Conservation (phyloP, 2,797 vertebrate species). For the Alca torda region DNA sequence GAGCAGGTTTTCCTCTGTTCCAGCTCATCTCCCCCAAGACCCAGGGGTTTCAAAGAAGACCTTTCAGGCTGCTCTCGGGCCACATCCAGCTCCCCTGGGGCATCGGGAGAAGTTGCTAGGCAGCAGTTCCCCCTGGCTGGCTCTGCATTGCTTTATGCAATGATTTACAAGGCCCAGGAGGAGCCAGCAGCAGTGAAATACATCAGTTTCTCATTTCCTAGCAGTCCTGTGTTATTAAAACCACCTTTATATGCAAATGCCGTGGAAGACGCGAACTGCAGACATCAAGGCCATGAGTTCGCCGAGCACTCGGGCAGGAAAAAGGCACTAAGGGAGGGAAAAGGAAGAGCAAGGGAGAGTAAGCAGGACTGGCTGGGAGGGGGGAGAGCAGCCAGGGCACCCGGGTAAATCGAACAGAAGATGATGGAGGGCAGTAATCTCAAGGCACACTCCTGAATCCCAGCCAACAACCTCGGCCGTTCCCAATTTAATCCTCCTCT, state of each 20-base stretch:
- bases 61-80: background rate
- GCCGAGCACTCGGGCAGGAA: fast-evolving
- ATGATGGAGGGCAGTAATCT: background rate
- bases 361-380: background rate
- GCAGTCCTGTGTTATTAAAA: background rate
- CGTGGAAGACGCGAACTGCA: fast-evolving
- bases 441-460: background rate
- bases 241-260: slow-evolving; percentile 22
- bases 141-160: slow-evolving; percentile 24
- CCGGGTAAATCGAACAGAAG: background rate
- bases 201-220: slow-evolving; percentile 55
- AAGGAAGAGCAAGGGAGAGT: background rate
- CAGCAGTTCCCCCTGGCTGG: slow-evolving; percentile 42
- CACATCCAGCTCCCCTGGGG: background rate
- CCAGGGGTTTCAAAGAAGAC: background rate
- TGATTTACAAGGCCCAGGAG: slow-evolving; percentile 47
- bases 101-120: background rate
- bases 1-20: background rate
- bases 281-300: background rate
- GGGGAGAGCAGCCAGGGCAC: background rate
- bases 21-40: background rate
- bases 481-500: background rate
- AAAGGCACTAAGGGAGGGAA: background rate
- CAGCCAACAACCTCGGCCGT: background rate
- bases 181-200: slow-evolving; percentile 48